Evolutionary conservation across 2,888 invertebrate species (phyloP).

Genomic region (Drosophila borealis): DNA sequence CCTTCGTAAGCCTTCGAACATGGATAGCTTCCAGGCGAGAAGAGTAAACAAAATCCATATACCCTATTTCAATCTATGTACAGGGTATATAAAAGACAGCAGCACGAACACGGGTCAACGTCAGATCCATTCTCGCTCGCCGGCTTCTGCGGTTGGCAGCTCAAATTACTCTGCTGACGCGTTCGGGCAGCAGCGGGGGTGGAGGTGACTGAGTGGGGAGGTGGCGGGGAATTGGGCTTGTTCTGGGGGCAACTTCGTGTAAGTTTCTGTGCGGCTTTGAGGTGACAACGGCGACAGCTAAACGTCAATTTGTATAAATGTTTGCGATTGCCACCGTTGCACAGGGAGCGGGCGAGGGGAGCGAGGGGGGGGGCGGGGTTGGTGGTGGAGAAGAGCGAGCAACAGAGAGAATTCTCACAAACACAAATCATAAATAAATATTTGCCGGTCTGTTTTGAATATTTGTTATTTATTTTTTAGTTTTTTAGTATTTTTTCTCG

Average conservation of each 20-base stretch:
- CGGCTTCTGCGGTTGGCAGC: slow-evolving; percentile 48
- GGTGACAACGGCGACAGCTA: slow-evolving; percentile 62
- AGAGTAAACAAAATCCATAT: not conserved
- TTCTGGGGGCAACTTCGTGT: slow-evolving; percentile 20
- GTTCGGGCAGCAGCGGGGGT: not conserved
- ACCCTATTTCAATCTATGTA: not conserved
- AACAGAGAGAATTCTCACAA: slow-evolving; percentile 13
- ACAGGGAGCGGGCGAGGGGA: not conserved
- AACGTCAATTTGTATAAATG: slow-evolving; percentile 73
- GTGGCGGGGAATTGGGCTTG: not conserved
- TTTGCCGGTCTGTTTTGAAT: slow-evolving; percentile 28
- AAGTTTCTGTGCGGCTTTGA: slow-evolving; percentile 42
- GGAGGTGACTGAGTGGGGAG: not conserved
- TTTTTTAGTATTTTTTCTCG: slow-evolving; percentile 2
- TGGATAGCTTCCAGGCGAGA: not conserved
- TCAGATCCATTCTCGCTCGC: slow-evolving; percentile 1
- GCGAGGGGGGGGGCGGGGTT: not conserved
- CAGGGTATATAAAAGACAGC: slow-evolving; percentile 32
- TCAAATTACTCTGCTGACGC: slow-evolving; percentile 47
- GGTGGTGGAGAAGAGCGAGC: not conserved
- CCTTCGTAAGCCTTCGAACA: too few species aligned
- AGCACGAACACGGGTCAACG: slow-evolving; percentile 21
- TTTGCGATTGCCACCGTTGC: slow-evolving; percentile 58
- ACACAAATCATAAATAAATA: slow-evolving; percentile 61
- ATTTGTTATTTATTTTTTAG: not conserved